Percentiles rank a stretch among this genome's conserved stretches.
Evolutionary conservation across 2,888 invertebrate genomes (phyloP).

Genomic region (Julus scanicus): DNA sequence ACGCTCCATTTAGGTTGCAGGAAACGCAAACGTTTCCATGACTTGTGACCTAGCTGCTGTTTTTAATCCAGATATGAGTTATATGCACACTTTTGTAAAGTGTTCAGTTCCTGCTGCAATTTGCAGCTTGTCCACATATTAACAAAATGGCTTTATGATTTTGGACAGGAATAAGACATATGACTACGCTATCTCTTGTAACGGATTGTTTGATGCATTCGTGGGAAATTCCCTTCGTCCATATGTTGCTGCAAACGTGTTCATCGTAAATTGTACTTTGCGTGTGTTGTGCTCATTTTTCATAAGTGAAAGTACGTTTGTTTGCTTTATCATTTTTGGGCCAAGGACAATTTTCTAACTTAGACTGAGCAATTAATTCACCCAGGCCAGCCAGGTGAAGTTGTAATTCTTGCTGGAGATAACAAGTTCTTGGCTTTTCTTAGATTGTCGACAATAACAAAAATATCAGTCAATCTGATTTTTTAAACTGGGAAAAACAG

Average conservation of each 20-base stretch:
- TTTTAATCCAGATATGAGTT: constrained; percentile 10
- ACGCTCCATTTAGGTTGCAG: constrained; percentile 35
- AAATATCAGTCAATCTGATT: too few relatives aligned
- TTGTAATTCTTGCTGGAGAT: neutral
- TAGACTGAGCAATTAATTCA: neutral
- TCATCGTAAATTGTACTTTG: neutral
- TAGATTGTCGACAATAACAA: too few relatives aligned
- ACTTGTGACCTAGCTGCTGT: constrained; percentile 40
- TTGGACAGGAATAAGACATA: neutral
- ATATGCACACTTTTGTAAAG: neutral
- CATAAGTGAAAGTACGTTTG: neutral
- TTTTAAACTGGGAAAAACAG: too few relatives aligned
- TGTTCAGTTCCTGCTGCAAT: neutral
- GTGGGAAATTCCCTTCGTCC: neutral
- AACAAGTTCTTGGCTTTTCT: neutral
- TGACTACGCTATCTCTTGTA: neutral
- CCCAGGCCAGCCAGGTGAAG: neutral
- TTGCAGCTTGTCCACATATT: neutral
- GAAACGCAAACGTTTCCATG: neutral
- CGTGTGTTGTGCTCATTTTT: neutral
- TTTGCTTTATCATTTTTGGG: neutral
- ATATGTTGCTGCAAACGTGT: neutral
- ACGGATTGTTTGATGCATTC: neutral
- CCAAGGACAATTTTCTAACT: neutral
- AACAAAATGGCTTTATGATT: neutral